Evolutionary conservation across 2,888 invertebrate genomes (phyloP), one percentile per base, ranked within the genome.

Genomic region (Scaptomyza parva): DNA sequence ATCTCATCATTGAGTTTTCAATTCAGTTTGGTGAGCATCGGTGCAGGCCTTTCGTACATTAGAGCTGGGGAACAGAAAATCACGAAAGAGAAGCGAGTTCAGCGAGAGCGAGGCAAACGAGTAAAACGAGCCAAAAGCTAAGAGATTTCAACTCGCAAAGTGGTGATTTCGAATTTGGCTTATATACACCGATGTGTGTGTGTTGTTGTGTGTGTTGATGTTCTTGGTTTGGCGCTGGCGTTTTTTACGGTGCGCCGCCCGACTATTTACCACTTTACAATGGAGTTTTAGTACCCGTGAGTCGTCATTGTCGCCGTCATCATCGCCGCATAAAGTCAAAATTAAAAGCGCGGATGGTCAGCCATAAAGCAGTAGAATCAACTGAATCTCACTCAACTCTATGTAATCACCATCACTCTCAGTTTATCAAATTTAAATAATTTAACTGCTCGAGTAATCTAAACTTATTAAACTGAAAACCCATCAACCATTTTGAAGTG

Each of bases 221-320:
- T 86, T 84, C 78, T 78, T 84, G 86, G 78, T 86, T 83, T 85
- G 85, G 86, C 85, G 86, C 84, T 86, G 86, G 85, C 70, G 75
- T 71, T 85, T 88, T 81, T 85, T 84, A 85, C 88, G 84, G 85
- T 88, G 84, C 88, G 79, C 84, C 88, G 84, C 81, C 86, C 82
- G 83, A 86, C 84, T 81, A 84, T 85, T 85, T 85, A 86, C 87
- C 86, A 88, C 88, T 88, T 89, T 88, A 88, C 89, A 88, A 88
- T 89, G 87, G 88, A 78, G 87, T 89, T 89, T 88, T 88, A 88
- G 86, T 88, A 84, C 85, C 85, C 82, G 69, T 67, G 77, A 88
- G 88, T 88, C 89, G 89, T 89, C 88, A 89, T 88, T 88, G 85
- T 88, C 89, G 88, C 87, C 86, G 89, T 88, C 88, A 89, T 89